Evolutionary conservation across 1,140 invertebrate genomes (phyloP).

Genomic region (Zaprionus africanus): DNA sequence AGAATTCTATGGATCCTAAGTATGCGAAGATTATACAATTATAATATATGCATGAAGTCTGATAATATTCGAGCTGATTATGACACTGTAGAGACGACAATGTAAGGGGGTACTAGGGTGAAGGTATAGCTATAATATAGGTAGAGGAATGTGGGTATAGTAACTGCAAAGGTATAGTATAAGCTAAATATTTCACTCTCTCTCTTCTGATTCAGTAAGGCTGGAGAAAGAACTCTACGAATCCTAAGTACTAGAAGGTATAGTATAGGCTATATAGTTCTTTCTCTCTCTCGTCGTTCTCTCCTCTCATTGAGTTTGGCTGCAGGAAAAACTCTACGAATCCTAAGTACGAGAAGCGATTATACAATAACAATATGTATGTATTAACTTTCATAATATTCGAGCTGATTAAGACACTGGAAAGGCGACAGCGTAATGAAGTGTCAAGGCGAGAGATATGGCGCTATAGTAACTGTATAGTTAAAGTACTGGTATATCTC

Average conservation of each 20-base stretch:
- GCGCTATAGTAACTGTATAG: background rate
- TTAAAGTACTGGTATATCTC: background rate
- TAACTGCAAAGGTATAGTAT: too few species aligned
- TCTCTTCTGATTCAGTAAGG: background rate
- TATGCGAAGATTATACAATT: too few species aligned
- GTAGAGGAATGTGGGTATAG: too few species aligned
- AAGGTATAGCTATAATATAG: too few species aligned
- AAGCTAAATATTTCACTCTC: background rate
- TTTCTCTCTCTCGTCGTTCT: background rate
- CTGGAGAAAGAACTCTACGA: too few species aligned
- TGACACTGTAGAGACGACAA: too few species aligned
- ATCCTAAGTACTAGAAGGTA: too few species aligned
- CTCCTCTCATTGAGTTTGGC: background rate
- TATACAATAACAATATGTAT: constrained; percentile 5
- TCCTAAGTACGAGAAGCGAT: constrained; percentile 1
- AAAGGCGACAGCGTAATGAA: background rate
- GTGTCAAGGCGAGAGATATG: background rate
- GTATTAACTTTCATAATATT: background rate
- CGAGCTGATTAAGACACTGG: background rate
- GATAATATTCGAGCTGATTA: too few species aligned
- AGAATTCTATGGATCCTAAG: too few species aligned
- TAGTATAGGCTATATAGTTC: background rate
- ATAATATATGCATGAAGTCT: too few species aligned
- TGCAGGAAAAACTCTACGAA: background rate
- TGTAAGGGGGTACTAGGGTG: too few species aligned